Evolutionary conservation across 1,140 invertebrate genomes (phyloP), one percentile per base, ranked within the genome.

Genomic region (Tetramorium simillimum): DNA sequence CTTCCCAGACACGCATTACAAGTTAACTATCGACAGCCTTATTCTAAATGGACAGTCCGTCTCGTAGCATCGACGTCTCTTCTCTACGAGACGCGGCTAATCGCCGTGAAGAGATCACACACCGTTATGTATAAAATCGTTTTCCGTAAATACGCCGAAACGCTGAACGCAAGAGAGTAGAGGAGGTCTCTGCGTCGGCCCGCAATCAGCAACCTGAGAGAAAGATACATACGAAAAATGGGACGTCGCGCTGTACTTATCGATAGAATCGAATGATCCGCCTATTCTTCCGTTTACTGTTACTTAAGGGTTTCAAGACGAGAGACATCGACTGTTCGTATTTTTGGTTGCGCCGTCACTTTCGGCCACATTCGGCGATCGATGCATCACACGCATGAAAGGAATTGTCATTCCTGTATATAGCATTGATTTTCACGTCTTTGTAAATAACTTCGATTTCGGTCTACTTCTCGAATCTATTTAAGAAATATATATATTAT

Each of bases 281-380:
- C 76, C 62, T 88, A 92, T 92, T 92, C 85, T 91, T 92, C 65
- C 85, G 85, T 92, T 70, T 88, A 89, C 89, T 92, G 91, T 92
- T 92, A 92, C 85, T 87, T 90, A 89, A 92, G 87, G 86, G 63
- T 91, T 92, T 89, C 88, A 91, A 92, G 89, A 92, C 91, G 88
- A 92, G 89, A 88, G 78, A 67, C 82, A 85, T 65, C 28, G 72
- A 63, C 62, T 77, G 58, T 90, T 89, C 62, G 53, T 73, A 21
- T 75, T 89, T 77, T 87, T n/a, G 51, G 73, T 86, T 87, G 56
- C 33, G 16, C 63, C 80, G 28, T 86, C 85, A 63, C 69, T 73
- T 65, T 86, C 18, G 65, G 65, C n/a, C 75, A 49, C 85, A 43
- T 81, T 65, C 56, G 16, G 63, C 69, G 72, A 86, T 86, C 28